Evolutionary conservation across 2,888 invertebrate genomes (phyloP), one percentile per base, ranked within the genome.

Genomic region (Pterostichus niger): DNA sequence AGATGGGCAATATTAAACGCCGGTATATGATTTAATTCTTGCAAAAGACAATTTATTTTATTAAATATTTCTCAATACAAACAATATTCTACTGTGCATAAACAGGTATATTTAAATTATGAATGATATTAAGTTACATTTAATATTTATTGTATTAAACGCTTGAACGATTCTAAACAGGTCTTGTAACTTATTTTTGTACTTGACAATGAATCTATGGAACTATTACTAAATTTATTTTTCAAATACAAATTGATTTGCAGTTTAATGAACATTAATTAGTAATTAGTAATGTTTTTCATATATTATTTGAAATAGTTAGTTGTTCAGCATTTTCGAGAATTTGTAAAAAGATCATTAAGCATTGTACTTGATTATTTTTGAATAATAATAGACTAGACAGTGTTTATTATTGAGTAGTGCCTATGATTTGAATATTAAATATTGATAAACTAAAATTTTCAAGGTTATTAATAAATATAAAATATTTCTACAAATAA

Each of bases 371-470:
- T 7, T 35, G 40, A 13, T n/a, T 61, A n/a, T 64, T 35, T 33
- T 35, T 11, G 64, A 59, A 17, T 33, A 64, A 64, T 64, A 64
- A 64, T 64, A 35, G 13, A 24, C 15, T 59, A 17, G 24, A 15
- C 10, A 6, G 56, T 64, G 64, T 13, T 13, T 33, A 35, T 35
- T 64, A 52, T 52, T 35, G 11, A 64, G 7, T 24, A 2, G 56
- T 24, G 11, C 15, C 3, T 24, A 24, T 54, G n/a, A 13, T 54
- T 11, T 13, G 17, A 17, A 59, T 59, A 17, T 10, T 24, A 17
- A 6, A 24, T 59, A 33, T 35, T 33, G 52, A 64, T 64, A 64
- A 64, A 33, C 35, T 64, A 35, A 40, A 64, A 64, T 64, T 35
- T 40, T 40, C 64, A 35, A 35, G 64, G 64, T 64, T 64, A 33